Conservation (phyloP, 2,888 invertebrate genomes). For the Beris morrisii region DNA sequence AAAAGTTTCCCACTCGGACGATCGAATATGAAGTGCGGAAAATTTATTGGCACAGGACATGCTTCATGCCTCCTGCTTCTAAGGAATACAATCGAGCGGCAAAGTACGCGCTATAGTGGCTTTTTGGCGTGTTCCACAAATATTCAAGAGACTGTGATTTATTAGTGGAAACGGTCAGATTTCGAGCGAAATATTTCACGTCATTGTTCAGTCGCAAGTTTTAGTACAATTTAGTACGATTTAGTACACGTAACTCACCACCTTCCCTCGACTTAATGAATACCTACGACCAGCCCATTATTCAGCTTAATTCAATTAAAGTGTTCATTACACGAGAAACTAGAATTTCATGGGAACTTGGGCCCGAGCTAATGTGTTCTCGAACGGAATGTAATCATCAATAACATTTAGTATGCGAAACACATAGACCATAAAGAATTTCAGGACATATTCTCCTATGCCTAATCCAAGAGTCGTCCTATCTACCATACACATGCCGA, state of each 20-base stretch:
- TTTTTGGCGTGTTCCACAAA: too few relatives aligned
- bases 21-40: too few relatives aligned
- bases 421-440: neutral
- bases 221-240: neutral
- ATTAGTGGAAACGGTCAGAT: neutral
- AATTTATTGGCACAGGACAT: too few relatives aligned
- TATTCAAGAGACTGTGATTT: neutral
- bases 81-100: too few relatives aligned
- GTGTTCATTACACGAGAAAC: neutral
- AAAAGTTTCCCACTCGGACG: too few relatives aligned
- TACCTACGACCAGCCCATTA: neutral
- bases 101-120: too few relatives aligned
- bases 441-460: too few relatives aligned
- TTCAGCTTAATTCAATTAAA: conserved; percentile 3
- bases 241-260: neutral
- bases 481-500: too few relatives aligned
- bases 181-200: neutral
- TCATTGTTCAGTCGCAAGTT: neutral
- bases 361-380: too few relatives aligned
- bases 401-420: conserved; percentile 3
- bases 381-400: conserved; percentile 3
- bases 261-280: neutral
- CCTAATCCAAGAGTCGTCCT: too few relatives aligned
- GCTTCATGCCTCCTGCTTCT: too few relatives aligned
- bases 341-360: neutral